A percentile compares a stretch with the other conserved stretches of the same genome.
These are phyloP conservation scores for Aplocera efformata DNA, from an alignment of 2,888 invertebrate genomes.

Conservation along the genomic window DNA sequence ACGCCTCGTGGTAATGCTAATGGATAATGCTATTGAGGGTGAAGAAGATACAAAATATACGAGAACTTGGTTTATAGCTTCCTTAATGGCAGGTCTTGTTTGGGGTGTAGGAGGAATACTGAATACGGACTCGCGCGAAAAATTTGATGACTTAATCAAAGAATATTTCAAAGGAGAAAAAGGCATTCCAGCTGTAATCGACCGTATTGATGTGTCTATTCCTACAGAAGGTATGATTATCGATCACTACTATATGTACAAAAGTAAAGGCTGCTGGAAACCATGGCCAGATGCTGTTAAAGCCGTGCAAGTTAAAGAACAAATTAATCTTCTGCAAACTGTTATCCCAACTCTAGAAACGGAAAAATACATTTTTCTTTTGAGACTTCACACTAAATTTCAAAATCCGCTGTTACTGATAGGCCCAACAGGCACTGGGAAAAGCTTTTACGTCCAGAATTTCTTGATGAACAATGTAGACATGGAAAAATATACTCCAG, in stretches of 20 bases:
- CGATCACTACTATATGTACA: conserved; percentile 91
- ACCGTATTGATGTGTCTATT: conserved; percentile 86
- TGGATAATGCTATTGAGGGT: conserved; percentile 86
- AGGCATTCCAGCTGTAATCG: conserved; percentile 69
- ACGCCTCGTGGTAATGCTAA: conserved; percentile 87
- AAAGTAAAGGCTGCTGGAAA: conserved; percentile 93
- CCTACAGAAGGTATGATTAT: conserved; percentile 89
- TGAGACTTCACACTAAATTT: conserved; percentile 87
- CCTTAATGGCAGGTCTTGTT: conserved; percentile 86
- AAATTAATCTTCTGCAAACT: conserved; percentile 84
- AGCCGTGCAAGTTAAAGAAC: conserved; percentile 73
- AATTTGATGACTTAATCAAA: conserved; percentile 83
- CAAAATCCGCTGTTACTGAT: conserved; percentile 85
- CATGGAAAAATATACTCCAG: conserved; percentile 85
- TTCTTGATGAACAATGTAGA: conserved; percentile 84
- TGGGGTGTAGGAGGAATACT: conserved; percentile 94
- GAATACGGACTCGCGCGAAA: conserved; percentile 85
- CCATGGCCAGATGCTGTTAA: conserved; percentile 90
- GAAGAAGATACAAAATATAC: conserved; percentile 86
- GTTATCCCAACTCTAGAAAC: conserved; percentile 94
- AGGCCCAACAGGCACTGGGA: conserved; percentile 93
- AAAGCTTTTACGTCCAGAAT: conserved; percentile 90
- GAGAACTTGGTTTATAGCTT: conserved; percentile 86
- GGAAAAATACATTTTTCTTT: conserved; percentile 87
- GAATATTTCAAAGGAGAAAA: conserved; percentile 71